Conservation (phyloP, 2,888 invertebrate species). For the Tetheella fluctuosa region DNA sequence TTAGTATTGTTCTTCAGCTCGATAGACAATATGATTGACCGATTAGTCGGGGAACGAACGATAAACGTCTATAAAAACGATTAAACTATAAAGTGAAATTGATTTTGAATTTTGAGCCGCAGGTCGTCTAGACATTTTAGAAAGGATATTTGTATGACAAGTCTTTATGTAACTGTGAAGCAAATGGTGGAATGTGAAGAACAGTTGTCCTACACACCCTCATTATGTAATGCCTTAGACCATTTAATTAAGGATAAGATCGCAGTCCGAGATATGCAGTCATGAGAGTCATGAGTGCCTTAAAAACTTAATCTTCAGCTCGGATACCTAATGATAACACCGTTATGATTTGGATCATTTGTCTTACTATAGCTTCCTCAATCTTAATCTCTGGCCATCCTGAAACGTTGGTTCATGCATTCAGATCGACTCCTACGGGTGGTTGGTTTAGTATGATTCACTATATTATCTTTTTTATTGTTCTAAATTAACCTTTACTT, state of each 20-base stretch:
- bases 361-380: too few species aligned
- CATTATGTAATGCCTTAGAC: not conserved
- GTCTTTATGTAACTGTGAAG: constrained; percentile 10
- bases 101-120: constrained; percentile 5
- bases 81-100: constrained; percentile 11
- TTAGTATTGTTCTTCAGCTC: not conserved
- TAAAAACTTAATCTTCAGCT: too few species aligned
- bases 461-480: too few species aligned
- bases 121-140: constrained; percentile 12
- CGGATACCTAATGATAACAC: too few species aligned
- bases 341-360: too few species aligned
- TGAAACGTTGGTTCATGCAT: too few species aligned
- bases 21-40: constrained; percentile 14
- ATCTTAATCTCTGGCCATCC: too few species aligned
- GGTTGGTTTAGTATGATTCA: too few species aligned
- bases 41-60: constrained; percentile 6
- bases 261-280: not conserved
- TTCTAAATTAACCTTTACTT: too few species aligned
- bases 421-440: too few species aligned
- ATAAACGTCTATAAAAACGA: constrained; percentile 2
- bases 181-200: constrained; percentile 3
- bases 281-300: too few species aligned
- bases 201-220: constrained; percentile 2
- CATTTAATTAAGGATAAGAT: not conserved
- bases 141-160: constrained; percentile 10